Conservation (phyloP, 2,113 vertebrate species). For the Aspidoscelis tigris region DNA sequence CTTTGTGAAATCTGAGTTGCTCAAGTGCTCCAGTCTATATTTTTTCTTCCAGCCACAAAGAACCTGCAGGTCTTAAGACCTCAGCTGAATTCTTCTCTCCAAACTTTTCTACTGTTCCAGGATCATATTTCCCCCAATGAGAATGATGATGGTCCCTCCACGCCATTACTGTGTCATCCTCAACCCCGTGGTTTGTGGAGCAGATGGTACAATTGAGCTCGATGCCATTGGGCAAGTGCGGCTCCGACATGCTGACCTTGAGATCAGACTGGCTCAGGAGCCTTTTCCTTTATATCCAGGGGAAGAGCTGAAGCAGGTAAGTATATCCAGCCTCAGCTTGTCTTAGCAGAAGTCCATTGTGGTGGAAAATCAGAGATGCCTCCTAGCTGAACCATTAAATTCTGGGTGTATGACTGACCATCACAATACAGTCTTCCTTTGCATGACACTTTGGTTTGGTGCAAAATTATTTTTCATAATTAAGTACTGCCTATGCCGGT, state of each 20-base stretch:
- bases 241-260: slow-evolving; percentile 87
- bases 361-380: neutral
- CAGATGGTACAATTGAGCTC: slow-evolving; percentile 63
- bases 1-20: neutral
- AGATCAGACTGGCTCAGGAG: slow-evolving; percentile 87
- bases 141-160: slow-evolving; percentile 88
- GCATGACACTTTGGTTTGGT: neutral
- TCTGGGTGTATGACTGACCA: neutral
- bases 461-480: no score
- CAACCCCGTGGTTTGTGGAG: slow-evolving; percentile 81
- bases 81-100: neutral
- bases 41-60: neutral
- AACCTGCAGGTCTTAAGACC: neutral
- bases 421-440: neutral
- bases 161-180: slow-evolving; percentile 86
- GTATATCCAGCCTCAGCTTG: neutral
- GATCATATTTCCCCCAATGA: slow-evolving; percentile 78
- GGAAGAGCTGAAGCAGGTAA: slow-evolving; percentile 83
- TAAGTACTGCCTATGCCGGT: no score
- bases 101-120: slow-evolving; percentile 58
- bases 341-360: neutral
- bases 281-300: slow-evolving; percentile 89
- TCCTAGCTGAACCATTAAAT: neutral
- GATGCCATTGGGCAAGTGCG: slow-evolving; percentile 85
- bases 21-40: neutral